Conservation (phyloP, 2,888 invertebrate genomes). For the Sisyra terminalis region DNA sequence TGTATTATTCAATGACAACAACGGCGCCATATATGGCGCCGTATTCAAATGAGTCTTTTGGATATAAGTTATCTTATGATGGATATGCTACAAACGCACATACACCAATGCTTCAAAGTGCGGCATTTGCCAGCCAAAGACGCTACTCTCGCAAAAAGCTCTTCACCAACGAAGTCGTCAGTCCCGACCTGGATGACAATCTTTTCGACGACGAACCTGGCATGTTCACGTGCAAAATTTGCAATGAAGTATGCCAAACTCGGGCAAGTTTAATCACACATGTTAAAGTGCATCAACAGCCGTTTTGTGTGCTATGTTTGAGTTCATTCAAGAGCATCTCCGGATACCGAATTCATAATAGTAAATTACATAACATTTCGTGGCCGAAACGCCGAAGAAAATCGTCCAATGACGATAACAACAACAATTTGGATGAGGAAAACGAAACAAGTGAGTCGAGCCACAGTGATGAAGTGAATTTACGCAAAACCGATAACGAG, state of each 20-base stretch:
- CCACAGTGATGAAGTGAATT: not conserved
- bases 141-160: too few relatives aligned
- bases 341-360: constrained; percentile 2
- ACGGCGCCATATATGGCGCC: too few relatives aligned
- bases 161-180: too few relatives aligned
- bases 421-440: not conserved
- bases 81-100: too few relatives aligned
- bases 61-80: too few relatives aligned
- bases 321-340: constrained; percentile 5
- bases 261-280: constrained; percentile 4
- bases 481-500: not conserved
- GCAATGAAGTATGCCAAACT: constrained; percentile 3
- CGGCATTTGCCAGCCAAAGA: too few relatives aligned
- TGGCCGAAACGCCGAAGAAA: not conserved
- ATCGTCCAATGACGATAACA: not conserved
- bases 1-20: too few relatives aligned
- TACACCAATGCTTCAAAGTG: too few relatives aligned
- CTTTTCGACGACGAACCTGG: not conserved
- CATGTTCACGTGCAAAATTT: constrained; percentile 3
- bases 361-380: constrained; percentile 5
- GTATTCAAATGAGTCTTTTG: too few relatives aligned
- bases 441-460: not conserved
- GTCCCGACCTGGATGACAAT: too few relatives aligned
- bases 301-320: constrained; percentile 6
- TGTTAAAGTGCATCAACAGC: constrained; percentile 8